Base-by-base conservation (phyloP, 2,888 invertebrate genomes). In the Drosophila falleni region DNA sequence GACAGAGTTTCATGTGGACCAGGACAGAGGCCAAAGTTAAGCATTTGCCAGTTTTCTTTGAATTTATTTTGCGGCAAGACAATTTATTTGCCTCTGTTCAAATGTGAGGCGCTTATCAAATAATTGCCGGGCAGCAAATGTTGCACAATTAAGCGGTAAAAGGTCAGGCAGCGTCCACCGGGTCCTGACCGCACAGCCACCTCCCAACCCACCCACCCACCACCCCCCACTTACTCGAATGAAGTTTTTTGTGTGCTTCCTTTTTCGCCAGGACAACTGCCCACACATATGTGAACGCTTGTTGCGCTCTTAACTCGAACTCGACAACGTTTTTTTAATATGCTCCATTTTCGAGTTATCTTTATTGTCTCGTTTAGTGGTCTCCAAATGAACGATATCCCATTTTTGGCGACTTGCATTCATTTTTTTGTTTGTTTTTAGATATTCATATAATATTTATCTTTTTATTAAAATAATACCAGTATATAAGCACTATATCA, bases 281-380 rank as follows among this genome's bases (percentile, higher is more conserved):
- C 35, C 41, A 56, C 44, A 41, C 65, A 47, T 59, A 54, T 68
- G 74, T 55, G 59, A 47, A 29, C 49, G 77, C 75, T 87, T 81
- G 85, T 89, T 89, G 85, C 85, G 80, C 79, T 69, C 61, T 51
- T 69, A 56, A 72, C 56, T 63, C 71, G 77, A 56, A 72, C 56
- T 63, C 71, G 77, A 54, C 55, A 50, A 56, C 55, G 44, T 63
- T 74, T 80, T 83, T 79, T 81, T 85, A 87, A 89, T 87, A 89
- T 81, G 87, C 78, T 81, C 79, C 81, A 81, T 80, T 87, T 85
- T 84, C 54, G 75, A 81, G 81, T 91, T 92, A 92, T 91, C 92
- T 92, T 92, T 91, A 91, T 91, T 86, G 89, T 83, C 87, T 82
- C 90, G 88, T 90, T 91, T 90, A 90, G 91, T 90, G 83, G 84